Evolutionary conservation across 2,888 invertebrate genomes (phyloP).

Genomic region (Coelinius sp.): DNA sequence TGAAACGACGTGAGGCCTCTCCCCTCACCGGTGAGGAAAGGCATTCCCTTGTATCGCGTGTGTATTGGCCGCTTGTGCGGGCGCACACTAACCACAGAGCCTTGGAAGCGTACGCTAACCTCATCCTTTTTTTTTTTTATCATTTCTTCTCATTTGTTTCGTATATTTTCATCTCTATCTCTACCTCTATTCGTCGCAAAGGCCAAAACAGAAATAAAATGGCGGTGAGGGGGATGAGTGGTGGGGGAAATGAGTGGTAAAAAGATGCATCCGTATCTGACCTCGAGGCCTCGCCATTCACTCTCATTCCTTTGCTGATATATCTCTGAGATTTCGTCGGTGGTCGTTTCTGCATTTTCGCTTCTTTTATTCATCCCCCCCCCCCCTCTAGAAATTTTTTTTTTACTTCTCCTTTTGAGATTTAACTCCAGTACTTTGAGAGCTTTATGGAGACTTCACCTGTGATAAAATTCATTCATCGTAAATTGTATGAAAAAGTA

Average conservation of each 20-base stretch:
- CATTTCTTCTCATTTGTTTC: slow-evolving; percentile 30
- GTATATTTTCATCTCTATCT: slow-evolving; percentile 5
- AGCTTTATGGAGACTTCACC: not conserved
- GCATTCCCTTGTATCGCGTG: slow-evolving; percentile 36
- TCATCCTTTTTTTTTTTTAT: slow-evolving; percentile 36
- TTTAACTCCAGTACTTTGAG: not conserved
- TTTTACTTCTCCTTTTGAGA: not conserved
- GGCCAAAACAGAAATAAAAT: slow-evolving; percentile 25
- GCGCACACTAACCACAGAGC: slow-evolving; percentile 38
- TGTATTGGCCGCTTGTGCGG: not conserved
- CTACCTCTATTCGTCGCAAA: slow-evolving; percentile 12
- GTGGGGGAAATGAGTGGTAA: slow-evolving; percentile 41
- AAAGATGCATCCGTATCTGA: slow-evolving; percentile 27
- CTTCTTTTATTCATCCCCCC: slow-evolving; percentile 1
- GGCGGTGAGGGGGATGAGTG: slow-evolving; percentile 26
- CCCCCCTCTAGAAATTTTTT: not conserved
- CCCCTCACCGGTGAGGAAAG: not conserved
- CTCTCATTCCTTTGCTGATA: slow-evolving; percentile 16
- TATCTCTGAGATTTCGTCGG: slow-evolving; percentile 13
- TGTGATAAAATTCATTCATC: not conserved
- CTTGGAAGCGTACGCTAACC: slow-evolving; percentile 57
- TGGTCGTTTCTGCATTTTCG: slow-evolving; percentile 8
- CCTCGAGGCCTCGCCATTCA: slow-evolving; percentile 22
- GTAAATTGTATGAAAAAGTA: not conserved
- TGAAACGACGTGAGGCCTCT: slow-evolving; percentile 7